phyloP scores from a whole-genome alignment of 2,113 vertebrate genomes.

The Nannobrachium achirus region DNA sequence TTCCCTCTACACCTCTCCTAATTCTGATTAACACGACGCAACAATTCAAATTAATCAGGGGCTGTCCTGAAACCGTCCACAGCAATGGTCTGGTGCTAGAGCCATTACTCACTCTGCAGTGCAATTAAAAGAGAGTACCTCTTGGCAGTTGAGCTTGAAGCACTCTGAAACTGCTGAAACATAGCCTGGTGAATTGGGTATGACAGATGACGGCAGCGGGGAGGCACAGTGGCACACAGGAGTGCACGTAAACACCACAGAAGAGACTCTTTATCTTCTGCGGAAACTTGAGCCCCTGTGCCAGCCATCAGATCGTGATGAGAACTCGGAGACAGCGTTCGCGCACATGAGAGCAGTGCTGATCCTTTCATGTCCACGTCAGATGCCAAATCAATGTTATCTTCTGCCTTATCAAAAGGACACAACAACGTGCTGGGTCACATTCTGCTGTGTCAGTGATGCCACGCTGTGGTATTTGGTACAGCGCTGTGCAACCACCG shows the following conservation, averaged over 20 bases:
- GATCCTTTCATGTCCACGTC: slow-evolving; percentile 49
- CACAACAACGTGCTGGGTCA: slow-evolving; percentile 60
- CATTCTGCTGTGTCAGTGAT: slow-evolving; percentile 46
- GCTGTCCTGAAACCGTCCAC: not conserved
- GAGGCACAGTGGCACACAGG: slow-evolving; percentile 18
- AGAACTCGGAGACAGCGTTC: slow-evolving; percentile 25
- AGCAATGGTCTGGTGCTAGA: slow-evolving; percentile 23
- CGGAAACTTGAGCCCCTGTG: slow-evolving; percentile 23
- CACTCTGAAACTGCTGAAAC: slow-evolving; percentile 40
- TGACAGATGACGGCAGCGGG: slow-evolving; percentile 18
- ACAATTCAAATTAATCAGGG: slow-evolving; percentile 34
- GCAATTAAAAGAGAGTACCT: slow-evolving; percentile 12
- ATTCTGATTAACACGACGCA: slow-evolving; percentile 34
- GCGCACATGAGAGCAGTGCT: slow-evolving; percentile 31
- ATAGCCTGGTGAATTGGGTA: slow-evolving; percentile 27
- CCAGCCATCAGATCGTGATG: slow-evolving; percentile 35
- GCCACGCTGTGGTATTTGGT: slow-evolving; percentile 32
- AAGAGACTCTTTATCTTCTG: slow-evolving; percentile 23
- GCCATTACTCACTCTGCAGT: slow-evolving; percentile 11
- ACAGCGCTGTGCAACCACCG: slow-evolving; percentile 1
- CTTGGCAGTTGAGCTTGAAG: slow-evolving; percentile 14
- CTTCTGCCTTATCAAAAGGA: slow-evolving; percentile 41
- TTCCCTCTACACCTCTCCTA: not conserved
- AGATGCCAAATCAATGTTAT: slow-evolving; percentile 52
- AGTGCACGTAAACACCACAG: slow-evolving; percentile 14